These are phyloP conservation scores for Rhogogaster chlorosoma DNA, from an alignment of 2,888 invertebrate genomes.

Conservation along the genomic window DNA sequence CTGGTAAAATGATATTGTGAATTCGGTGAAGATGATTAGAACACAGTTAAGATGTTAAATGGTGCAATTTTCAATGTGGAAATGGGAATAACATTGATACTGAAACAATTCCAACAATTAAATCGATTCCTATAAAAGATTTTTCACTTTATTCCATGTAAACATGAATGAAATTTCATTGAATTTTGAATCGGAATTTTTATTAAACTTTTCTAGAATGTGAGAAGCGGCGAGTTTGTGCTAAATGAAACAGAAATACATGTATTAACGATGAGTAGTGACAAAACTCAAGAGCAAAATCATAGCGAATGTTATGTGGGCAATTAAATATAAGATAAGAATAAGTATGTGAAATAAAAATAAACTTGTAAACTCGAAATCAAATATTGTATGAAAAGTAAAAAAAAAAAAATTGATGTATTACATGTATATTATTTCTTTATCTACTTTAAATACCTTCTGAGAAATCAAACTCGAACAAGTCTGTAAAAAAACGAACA, in stretches of 20 bases:
- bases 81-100: not conserved
- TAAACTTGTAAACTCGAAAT: not conserved
- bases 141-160: not conserved
- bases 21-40: not conserved
- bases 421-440: not conserved
- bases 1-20: not conserved
- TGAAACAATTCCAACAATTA: not conserved
- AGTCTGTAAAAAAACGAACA: slow-evolving; percentile 71
- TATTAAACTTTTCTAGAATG: not conserved
- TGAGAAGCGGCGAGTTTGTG: not conserved
- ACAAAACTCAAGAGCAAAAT: not conserved
- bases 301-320: not conserved
- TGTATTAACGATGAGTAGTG: not conserved
- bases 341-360: slow-evolving; percentile 9
- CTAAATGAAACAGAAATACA: not conserved
- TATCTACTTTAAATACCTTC: slow-evolving; percentile 65
- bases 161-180: not conserved
- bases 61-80: not conserved
- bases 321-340: not conserved
- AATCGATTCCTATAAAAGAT: not conserved
- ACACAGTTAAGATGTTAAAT: not conserved
- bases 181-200: too few relatives aligned
- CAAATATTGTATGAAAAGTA: not conserved
- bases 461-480: slow-evolving; percentile 72
- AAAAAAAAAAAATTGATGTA: slow-evolving; percentile 28